Percentiles rank a stretch among this genome's conserved stretches.
phyloP scores from a whole-genome alignment of 1,140 invertebrate species.

The Rhyacophila brunnea region DNA sequence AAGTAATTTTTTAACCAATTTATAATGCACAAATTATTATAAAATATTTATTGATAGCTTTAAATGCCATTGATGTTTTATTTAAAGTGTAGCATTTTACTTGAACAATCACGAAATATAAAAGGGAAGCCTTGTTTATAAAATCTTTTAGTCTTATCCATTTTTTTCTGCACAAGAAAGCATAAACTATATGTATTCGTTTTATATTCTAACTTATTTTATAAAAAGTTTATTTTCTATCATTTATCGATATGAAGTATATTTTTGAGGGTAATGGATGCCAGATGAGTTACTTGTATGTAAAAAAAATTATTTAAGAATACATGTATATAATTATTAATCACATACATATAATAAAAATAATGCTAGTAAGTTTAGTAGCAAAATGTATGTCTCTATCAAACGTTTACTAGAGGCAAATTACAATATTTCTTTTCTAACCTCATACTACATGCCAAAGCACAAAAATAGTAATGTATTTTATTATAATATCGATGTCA shows the following conservation, averaged over 20 bases:
- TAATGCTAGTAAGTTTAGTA: conserved; percentile 12
- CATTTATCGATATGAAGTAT: conserved; percentile 1
- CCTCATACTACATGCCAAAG: conserved; percentile 26
- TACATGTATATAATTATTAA: conserved; percentile 20
- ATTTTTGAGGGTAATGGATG: conserved; percentile 4
- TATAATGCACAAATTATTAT: too few species aligned
- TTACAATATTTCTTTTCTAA: conserved; percentile 14
- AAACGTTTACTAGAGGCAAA: conserved; percentile 5
- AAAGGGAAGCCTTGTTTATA: conserved; percentile 3
- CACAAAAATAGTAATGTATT: conserved; percentile 11
- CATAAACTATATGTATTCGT: conserved; percentile 5
- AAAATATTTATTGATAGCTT: too few species aligned
- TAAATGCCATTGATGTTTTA: too few species aligned
- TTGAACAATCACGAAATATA: neutral
- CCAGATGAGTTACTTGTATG: conserved; percentile 16
- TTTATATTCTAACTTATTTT: conserved; percentile 14
- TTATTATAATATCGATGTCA: conserved; percentile 11
- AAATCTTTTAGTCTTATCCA: conserved; percentile 8
- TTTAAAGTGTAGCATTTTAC: neutral
- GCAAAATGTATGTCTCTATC: conserved; percentile 14
- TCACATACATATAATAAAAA: conserved; percentile 9
- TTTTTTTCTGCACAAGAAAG: conserved; percentile 16
- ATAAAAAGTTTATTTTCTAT: conserved; percentile 12
- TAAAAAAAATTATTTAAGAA: conserved; percentile 17
- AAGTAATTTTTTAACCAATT: too few species aligned